Evolutionary conservation across 2,113 vertebrate species (phyloP).

Genomic region (Alligator mississippiensis): DNA sequence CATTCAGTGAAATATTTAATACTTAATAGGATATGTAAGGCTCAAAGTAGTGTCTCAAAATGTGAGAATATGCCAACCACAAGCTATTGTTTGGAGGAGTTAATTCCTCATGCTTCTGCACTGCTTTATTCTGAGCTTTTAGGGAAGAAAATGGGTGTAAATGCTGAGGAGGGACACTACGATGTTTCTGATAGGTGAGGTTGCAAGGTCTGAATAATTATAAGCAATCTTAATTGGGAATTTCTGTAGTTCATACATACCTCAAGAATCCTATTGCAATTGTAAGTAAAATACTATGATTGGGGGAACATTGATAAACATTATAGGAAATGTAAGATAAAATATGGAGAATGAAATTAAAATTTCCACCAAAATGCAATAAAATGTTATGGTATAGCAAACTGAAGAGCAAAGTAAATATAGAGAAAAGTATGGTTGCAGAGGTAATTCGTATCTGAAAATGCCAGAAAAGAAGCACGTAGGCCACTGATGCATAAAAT

Average conservation of each 20-base stretch:
- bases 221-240: slow-evolving; percentile 42
- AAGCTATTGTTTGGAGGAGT: not conserved
- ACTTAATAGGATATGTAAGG: slow-evolving; percentile 20
- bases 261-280: not conserved
- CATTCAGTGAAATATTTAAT: not conserved
- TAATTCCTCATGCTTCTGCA: not conserved
- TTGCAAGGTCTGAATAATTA: slow-evolving; percentile 49
- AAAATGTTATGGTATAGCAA: not conserved
- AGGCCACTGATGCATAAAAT: not conserved
- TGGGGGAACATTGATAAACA: not conserved
- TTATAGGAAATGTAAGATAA: not conserved
- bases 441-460: accelerated
- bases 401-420: accelerated
- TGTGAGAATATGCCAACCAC: not conserved
- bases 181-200: slow-evolving; percentile 31
- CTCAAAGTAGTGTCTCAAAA: not conserved
- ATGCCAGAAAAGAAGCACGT: not conserved
- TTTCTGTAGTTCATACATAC: slow-evolving; percentile 54
- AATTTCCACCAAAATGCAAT: not conserved
- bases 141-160: not conserved
- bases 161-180: not conserved
- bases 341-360: not conserved
- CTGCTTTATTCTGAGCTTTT: slow-evolving; percentile 23
- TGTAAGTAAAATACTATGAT: not conserved
- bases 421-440: accelerated